These are phyloP conservation scores for Nematolebias whitei DNA, from an alignment of 2,113 vertebrate genomes.

Conservation along the genomic window DNA sequence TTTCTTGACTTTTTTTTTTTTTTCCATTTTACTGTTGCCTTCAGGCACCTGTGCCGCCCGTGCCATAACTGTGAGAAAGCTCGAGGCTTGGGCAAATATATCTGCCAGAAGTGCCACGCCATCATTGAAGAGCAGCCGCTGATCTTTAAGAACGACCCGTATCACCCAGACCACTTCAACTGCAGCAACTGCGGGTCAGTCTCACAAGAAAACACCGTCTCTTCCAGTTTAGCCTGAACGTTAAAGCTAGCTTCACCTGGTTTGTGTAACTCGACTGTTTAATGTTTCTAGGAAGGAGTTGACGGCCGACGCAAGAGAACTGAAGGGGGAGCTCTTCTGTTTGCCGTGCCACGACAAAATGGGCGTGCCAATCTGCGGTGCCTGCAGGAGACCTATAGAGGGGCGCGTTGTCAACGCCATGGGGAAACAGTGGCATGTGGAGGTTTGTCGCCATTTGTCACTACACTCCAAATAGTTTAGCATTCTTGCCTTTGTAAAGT, in stretches of 20 bases:
- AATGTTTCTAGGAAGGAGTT: slow-evolving; percentile 88
- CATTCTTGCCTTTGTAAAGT: not conserved
- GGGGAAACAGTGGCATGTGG: slow-evolving; percentile 99
- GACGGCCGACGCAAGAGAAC: slow-evolving; percentile 93
- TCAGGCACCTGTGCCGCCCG: slow-evolving; percentile 94
- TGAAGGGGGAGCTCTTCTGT: slow-evolving; percentile 97
- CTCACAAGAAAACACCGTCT: not conserved
- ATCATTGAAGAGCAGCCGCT: slow-evolving; percentile 97
- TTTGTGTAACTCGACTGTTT: not conserved
- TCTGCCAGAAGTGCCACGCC: slow-evolving; percentile 98
- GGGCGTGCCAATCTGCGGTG: slow-evolving; percentile 98
- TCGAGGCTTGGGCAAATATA: slow-evolving; percentile 94
- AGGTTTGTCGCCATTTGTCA: slow-evolving; percentile 80
- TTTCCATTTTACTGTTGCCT: not conserved
- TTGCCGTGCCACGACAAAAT: slow-evolving; percentile 98
- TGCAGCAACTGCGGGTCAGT: slow-evolving; percentile 96
- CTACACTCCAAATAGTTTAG: not conserved
- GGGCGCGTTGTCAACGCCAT: slow-evolving; percentile 98
- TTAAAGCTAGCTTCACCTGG: not conserved
- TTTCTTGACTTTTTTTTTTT: slow-evolving; percentile 19
- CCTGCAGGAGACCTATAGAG: slow-evolving; percentile 95
- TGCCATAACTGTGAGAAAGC: slow-evolving; percentile 98
- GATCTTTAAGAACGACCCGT: slow-evolving; percentile 98
- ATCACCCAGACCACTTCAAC: slow-evolving; percentile 99
- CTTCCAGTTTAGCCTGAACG: not conserved